phyloP scores from a whole-genome alignment of 2,113 vertebrate species.

The Myiopsitta monachus region DNA sequence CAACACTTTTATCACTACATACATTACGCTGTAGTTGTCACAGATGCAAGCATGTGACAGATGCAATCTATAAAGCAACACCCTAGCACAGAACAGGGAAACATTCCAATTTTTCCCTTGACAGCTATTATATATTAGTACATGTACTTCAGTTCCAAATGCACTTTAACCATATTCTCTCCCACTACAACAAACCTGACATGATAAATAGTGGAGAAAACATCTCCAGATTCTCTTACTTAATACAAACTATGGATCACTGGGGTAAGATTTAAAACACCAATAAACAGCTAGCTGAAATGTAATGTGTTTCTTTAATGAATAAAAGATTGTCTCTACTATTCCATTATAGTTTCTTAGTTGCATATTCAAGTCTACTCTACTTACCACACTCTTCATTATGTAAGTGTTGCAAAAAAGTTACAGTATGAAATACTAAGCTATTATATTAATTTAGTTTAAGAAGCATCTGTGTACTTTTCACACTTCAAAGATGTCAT shows the following conservation, averaged over 20 bases:
- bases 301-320: neutral
- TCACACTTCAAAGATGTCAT: neutral
- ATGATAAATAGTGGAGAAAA: neutral
- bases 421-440: neutral
- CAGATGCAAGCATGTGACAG: neutral
- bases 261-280: neutral
- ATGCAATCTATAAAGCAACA: neutral
- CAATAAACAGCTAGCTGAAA: neutral
- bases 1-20: neutral
- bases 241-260: neutral
- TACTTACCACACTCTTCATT: neutral
- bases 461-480: neutral
- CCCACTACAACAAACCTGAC: neutral
- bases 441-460: neutral
- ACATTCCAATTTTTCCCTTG: neutral
- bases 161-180: neutral
- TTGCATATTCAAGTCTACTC: neutral
- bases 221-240: neutral
- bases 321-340: neutral
- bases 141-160: neutral
- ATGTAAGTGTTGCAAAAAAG: neutral
- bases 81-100: neutral
- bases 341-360: neutral
- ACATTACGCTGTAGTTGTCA: neutral
- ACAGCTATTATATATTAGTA: neutral